Base-by-base conservation (phyloP, 2,888 invertebrate species). In the Glyphotaelius pellucidus region DNA sequence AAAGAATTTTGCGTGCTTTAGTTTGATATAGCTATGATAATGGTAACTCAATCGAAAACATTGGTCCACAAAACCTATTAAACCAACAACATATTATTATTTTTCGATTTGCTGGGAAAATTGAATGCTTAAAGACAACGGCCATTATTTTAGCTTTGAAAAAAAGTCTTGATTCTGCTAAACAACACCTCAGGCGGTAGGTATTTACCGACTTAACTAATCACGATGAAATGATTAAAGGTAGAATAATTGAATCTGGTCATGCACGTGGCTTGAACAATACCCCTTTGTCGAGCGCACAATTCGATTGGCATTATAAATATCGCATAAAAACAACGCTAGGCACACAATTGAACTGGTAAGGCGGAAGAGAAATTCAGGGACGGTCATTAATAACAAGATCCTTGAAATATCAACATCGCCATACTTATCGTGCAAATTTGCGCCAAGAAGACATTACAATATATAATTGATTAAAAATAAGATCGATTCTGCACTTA, bases 171-270 rank as follows among this genome's bases (percentile, higher is more conserved):
- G 7, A 67, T 67, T 9, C 67, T n/a, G n/a, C 67, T n/a, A 67
- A n/a, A 25, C 67, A 67, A 67, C 25, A 67, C 67, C 67, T n/a
- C 25, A 25, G 67, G 67, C 25, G 67, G 5, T 67, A 47, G 14
- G 4, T 47, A 47, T 15, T 9, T 47, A 67, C 67, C 67, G 2
- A 67, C 25, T 67, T 67, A 25, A n/a, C 67, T 25, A 67, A 67
- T 67, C 67, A n/a, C 67, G 5, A 67, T 67, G 67, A 67, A 67
- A 67, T 67, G 67, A 67, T 25, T n/a, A 25, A 67, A 67, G 67
- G 67, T 67, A n/a, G 67, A 67, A n/a, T 67, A 67, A 67, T 67
- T 67, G 67, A 67, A 67, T 67, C 67, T 67, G n/a, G 67, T 67
- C 67, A 67, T 67, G 67, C 67, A 67, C 67, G 67, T 67, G 67